These are phyloP conservation scores for Tipula unca DNA, from an alignment of 2,888 invertebrate genomes.

Conservation along the genomic window DNA sequence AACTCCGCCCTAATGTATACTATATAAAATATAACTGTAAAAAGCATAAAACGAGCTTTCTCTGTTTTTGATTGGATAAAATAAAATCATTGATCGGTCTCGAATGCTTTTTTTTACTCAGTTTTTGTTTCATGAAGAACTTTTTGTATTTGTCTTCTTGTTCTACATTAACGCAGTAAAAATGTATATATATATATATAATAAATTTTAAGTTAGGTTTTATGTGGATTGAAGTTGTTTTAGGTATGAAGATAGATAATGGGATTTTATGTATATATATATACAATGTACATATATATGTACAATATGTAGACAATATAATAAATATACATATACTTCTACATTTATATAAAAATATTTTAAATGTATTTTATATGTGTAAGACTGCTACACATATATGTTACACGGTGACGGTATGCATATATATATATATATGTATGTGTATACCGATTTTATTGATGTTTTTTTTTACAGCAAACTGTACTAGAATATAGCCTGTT, in stretches of 20 bases:
- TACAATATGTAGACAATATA: background rate
- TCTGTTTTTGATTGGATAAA: constrained; percentile 16
- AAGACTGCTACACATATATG: background rate
- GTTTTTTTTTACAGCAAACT: background rate
- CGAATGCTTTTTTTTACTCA: background rate
- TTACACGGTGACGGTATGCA: background rate
- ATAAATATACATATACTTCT: background rate
- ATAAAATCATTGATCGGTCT: constrained; percentile 19
- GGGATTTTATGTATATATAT: background rate
- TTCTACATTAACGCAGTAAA: background rate
- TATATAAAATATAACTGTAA: background rate
- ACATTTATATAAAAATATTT: background rate
- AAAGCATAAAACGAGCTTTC: background rate
- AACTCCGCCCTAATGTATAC: constrained; percentile 9
- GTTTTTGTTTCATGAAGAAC: background rate
- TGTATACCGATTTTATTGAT: background rate
- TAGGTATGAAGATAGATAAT: background rate
- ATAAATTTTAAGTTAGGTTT: background rate
- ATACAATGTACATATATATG: background rate
- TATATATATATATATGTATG: too few relatives aligned
- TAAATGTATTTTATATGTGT: too few relatives aligned
- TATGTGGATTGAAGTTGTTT: background rate
- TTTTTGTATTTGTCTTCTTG: constrained; percentile 1
- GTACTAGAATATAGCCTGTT: background rate
- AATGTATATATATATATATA: background rate